Conservation (phyloP, 2,797 vertebrate genomes). For the Rhinophrynus dorsalis region DNA sequence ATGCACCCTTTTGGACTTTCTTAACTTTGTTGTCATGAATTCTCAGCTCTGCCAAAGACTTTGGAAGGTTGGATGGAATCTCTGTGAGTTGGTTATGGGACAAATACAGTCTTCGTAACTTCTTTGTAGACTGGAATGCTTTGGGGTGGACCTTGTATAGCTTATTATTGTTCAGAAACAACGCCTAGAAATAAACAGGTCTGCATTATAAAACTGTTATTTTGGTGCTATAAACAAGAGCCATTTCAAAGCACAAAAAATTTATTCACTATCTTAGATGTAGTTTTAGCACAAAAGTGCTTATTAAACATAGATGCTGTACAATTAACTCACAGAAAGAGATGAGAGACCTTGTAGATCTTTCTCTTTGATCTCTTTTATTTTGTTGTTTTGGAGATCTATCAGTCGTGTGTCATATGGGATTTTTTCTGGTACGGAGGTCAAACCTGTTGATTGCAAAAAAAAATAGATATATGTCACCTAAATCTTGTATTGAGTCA, state of each 20-base stretch:
- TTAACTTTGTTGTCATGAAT: conserved; percentile 93
- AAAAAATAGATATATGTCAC: too few species aligned
- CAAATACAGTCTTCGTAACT: conserved; percentile 84
- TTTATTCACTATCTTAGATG: too few species aligned
- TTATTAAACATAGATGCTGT: too few species aligned
- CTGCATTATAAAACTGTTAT: not conserved
- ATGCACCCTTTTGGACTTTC: conserved; percentile 83
- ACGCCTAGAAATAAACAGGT: conserved; percentile 68
- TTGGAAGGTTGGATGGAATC: conserved; percentile 88
- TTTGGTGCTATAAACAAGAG: not conserved
- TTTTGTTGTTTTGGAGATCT: conserved; percentile 97
- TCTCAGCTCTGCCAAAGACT: conserved; percentile 85
- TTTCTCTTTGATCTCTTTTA: conserved; percentile 91
- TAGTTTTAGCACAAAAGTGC: too few species aligned
- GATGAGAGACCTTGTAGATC: conserved; percentile 88
- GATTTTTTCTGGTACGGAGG: conserved; percentile 86
- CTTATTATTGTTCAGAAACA: conserved; percentile 95
- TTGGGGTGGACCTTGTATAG: conserved; percentile 91
- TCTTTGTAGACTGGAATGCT: conserved; percentile 84
- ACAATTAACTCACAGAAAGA: conserved; percentile 90
- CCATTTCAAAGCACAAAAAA: too few species aligned
- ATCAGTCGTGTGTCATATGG: conserved; percentile 86
- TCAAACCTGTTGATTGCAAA: conserved; percentile 75
- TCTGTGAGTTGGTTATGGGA: conserved; percentile 90
- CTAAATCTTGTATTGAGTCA: too few species aligned